phyloP scores from a whole-genome alignment of 2,113 vertebrate genomes.

The Stigmatopora nigra region DNA sequence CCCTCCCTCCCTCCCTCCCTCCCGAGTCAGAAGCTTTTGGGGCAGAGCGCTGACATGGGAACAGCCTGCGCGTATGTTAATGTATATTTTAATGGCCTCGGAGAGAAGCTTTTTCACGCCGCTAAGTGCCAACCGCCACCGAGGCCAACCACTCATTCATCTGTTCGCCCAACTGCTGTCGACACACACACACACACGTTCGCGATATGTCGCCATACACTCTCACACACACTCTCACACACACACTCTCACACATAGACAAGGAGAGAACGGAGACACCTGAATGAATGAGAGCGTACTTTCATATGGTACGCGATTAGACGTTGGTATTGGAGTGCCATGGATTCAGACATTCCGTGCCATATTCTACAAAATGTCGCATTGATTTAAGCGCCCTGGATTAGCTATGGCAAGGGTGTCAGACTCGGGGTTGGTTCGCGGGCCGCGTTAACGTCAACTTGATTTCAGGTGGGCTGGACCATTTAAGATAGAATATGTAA shows the following conservation, averaged over 20 bases:
- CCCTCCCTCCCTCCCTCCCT: background rate
- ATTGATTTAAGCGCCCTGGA: too few relatives aligned
- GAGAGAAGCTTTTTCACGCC: constrained; percentile 73
- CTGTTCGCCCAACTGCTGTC: constrained; percentile 70
- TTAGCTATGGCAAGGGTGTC: too few relatives aligned
- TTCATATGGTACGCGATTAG: background rate
- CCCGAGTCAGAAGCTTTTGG: background rate
- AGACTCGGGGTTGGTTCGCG: too few relatives aligned
- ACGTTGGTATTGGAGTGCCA: too few relatives aligned
- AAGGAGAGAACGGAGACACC: constrained; percentile 6
- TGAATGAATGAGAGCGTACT: background rate
- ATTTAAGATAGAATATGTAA: too few relatives aligned
- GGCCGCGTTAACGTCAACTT: too few relatives aligned
- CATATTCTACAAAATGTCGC: too few relatives aligned
- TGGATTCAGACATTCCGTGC: too few relatives aligned
- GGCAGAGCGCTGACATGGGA: background rate
- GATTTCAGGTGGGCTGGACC: too few relatives aligned
- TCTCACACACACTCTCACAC: constrained; percentile 22
- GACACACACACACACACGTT: constrained; percentile 25
- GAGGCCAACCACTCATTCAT: constrained; percentile 71
- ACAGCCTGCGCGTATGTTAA: constrained; percentile 55
- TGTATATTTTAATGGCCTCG: constrained; percentile 74
- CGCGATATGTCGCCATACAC: constrained; percentile 30
- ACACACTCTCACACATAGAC: background rate
- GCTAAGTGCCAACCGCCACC: constrained; percentile 69